A percentile compares a stretch with the other conserved stretches of the same genome.
These are phyloP conservation scores for Hippocampus abdominalis DNA, from an alignment of 2,113 vertebrate species.

Conservation along the genomic window DNA sequence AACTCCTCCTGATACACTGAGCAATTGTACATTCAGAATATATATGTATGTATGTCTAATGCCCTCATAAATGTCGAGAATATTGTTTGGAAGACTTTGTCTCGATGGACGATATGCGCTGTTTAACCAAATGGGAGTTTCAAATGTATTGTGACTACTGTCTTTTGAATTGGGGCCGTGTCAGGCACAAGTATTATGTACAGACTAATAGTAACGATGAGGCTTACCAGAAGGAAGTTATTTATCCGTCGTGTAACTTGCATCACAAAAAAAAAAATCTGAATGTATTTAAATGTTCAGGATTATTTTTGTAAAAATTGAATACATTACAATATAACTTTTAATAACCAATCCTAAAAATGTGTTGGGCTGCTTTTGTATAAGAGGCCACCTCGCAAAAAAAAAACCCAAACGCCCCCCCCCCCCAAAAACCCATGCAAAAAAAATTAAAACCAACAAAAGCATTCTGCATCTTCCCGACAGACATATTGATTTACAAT, in stretches of 20 bases:
- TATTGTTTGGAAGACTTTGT: constrained; percentile 10
- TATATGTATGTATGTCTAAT: not conserved
- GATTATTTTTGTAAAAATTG: constrained; percentile 60
- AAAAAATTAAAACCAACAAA: constrained; percentile 16
- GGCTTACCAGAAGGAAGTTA: constrained; percentile 16
- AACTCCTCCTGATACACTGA: not conserved
- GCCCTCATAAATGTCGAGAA: constrained; percentile 25
- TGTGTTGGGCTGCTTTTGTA: not conserved
- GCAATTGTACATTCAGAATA: not conserved
- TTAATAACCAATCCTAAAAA: constrained; percentile 40
- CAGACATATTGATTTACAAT: constrained; percentile 33
- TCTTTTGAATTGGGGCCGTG: constrained; percentile 23
- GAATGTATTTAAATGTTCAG: constrained; percentile 50
- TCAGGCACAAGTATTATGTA: constrained; percentile 7
- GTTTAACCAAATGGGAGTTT: constrained; percentile 1
- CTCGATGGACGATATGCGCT: not conserved
- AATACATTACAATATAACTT: constrained; percentile 49
- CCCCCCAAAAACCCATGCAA: too few relatives aligned
- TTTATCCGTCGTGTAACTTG: constrained; percentile 31
- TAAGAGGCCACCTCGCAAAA: not conserved
- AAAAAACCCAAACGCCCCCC: too few relatives aligned
- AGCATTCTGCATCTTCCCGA: not conserved
- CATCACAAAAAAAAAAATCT: constrained; percentile 35
- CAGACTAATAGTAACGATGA: constrained; percentile 3
- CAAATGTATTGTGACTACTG: constrained; percentile 13